Evolutionary conservation across 2,888 invertebrate species (phyloP).

Genomic region (Dioctria rufipes): DNA sequence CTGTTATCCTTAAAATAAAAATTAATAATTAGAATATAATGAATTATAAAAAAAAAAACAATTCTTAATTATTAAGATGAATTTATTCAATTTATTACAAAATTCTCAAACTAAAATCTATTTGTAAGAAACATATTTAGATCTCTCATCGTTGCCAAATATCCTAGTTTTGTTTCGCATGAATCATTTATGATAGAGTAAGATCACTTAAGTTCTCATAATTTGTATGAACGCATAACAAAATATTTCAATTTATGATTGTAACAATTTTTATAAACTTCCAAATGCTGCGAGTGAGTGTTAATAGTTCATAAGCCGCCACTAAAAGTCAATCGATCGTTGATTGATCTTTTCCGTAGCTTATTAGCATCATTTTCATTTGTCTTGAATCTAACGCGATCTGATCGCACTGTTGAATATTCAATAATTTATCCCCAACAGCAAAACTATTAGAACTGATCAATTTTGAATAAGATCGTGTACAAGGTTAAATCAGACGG

Average conservation of each 20-base stretch:
- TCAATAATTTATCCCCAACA: background rate
- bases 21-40: no score
- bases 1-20: no score
- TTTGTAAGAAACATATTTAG: no score
- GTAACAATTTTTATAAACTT: slow-evolving; percentile 24
- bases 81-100: no score
- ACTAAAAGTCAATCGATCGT: slow-evolving; percentile 42
- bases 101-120: no score
- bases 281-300: slow-evolving; percentile 6
- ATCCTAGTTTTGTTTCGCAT: no score
- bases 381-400: slow-evolving; percentile 7
- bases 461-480: slow-evolving; percentile 8
- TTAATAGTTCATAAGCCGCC: slow-evolving; percentile 6
- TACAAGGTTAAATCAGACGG: background rate
- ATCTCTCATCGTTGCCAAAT: no score
- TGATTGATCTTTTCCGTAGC: slow-evolving; percentile 40
- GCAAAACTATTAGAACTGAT: slow-evolving; percentile 3
- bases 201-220: no score
- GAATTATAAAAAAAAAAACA: no score
- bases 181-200: no score
- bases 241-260: slow-evolving; percentile 2
- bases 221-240: background rate
- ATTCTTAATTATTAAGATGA: no score
- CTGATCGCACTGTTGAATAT: background rate
- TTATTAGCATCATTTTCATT: slow-evolving; percentile 26